phyloP scores from a whole-genome alignment of 2,888 invertebrate species.

The Electrophaes corylata region DNA sequence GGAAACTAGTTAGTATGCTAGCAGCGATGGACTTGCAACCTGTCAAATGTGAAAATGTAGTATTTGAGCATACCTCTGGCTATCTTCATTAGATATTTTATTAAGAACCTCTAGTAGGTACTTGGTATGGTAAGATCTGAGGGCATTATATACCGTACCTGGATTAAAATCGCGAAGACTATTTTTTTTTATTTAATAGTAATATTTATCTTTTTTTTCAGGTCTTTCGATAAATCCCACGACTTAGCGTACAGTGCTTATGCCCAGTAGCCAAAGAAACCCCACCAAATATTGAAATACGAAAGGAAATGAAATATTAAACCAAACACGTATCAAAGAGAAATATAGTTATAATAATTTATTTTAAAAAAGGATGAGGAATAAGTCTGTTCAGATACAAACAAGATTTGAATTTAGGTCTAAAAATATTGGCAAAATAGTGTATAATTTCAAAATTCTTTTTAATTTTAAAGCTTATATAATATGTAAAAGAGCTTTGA shows the following conservation, averaged over 20 bases:
- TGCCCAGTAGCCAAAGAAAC: constrained; percentile 63
- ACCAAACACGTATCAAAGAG: constrained; percentile 35
- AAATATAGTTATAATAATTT: constrained; percentile 32
- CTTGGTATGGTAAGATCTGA: no score
- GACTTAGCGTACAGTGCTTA: constrained; percentile 86
- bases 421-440: not conserved
- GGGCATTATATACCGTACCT: not conserved
- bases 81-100: no score
- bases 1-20: no score
- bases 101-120: no score
- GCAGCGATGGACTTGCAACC: no score
- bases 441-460: constrained; percentile 12
- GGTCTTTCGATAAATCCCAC: constrained; percentile 78
- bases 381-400: constrained; percentile 24
- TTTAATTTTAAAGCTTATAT: not conserved
- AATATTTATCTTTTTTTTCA: constrained; percentile 49
- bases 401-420: constrained; percentile 19
- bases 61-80: no score
- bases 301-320: constrained; percentile 43
- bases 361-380: constrained; percentile 33
- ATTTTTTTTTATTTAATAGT: not conserved
- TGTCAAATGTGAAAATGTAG: no score
- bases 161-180: not conserved
- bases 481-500: constrained; percentile 13
- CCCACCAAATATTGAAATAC: constrained; percentile 55